Base-by-base conservation (phyloP, 1,140 invertebrate species). In the Coenobita brevimanus region DNA sequence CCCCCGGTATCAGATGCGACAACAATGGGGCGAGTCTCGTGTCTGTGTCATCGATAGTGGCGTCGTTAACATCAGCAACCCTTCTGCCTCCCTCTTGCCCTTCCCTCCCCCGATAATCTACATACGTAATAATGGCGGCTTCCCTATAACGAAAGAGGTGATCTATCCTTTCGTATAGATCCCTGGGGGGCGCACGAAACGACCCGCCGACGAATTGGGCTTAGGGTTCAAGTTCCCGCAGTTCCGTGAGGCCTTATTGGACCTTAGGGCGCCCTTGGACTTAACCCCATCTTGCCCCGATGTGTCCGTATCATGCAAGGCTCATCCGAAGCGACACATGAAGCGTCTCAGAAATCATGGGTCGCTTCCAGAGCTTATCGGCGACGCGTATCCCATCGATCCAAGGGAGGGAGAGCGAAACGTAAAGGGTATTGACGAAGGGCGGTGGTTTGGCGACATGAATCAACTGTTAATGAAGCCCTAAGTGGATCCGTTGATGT, bases 391-490 rank as follows among this genome's bases (percentile, higher is more conserved):
- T 81, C 60, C 24, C 36, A 87, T 80, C 57, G 84, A 87, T 87
- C 71, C 27, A 50, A 64, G 27, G 17, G 21, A 73, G 33, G 24
- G 21, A 36, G 84, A 87, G n/a, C 84, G 84, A 87, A 87, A 87
- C 27, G 15, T 41, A 80, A 81, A 57, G 84, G 84, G 41, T 87
- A 87, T 87, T 57, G 76, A 81, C 84, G 84, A 87, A 69, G 54
- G 73, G 30, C 54, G 79, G 43, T 57, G 84, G n/a, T 80, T 43
- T 24, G 33, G 33, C 21, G 60, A 80, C 84, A 87, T 87, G 64
- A 81, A 87, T 87, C 84, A 81, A 87, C 84, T 87, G 84, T 87
- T 87, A 87, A 87, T 87, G 84, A 87, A 87, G 84, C 84, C 84
- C 76, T 87, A 87, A 87, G 84, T 87, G 84, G 84, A 43, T 36